Evolutionary conservation across 2,888 invertebrate species (phyloP).

Genomic region (Fissipunctia ypsillon): DNA sequence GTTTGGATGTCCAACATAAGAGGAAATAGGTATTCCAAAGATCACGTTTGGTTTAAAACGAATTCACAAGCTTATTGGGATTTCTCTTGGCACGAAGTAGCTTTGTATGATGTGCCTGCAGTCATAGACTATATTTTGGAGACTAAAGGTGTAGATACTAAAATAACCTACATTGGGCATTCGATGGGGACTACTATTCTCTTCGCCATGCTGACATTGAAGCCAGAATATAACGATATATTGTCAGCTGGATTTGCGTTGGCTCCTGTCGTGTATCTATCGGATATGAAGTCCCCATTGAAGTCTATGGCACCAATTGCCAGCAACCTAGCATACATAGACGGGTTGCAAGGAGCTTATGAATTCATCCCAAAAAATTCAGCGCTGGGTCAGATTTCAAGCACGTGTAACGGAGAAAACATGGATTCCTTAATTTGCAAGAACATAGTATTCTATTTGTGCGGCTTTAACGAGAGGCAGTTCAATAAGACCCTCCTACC

Average conservation of each 20-base stretch:
- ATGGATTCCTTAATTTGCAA: conserved; percentile 92
- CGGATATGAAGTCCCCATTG: conserved; percentile 92
- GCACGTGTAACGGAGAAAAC: conserved; percentile 89
- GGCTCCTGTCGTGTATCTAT: conserved; percentile 93
- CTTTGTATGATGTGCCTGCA: conserved; percentile 95
- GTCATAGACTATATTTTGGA: conserved; percentile 92
- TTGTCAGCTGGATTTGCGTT: conserved; percentile 92
- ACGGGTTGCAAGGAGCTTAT: conserved; percentile 92
- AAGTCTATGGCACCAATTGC: conserved; percentile 92
- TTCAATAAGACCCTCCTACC: conserved; percentile 93
- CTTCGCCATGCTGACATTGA: conserved; percentile 92
- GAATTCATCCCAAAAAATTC: conserved; percentile 93
- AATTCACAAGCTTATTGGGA: conserved; percentile 93
- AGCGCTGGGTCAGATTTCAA: conserved; percentile 89
- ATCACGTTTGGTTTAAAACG: conserved; percentile 90
- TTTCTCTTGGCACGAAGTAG: conserved; percentile 97
- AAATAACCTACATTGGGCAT: conserved; percentile 95
- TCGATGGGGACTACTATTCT: conserved; percentile 97
- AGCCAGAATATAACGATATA: conserved; percentile 92
- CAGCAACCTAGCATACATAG: conserved; percentile 90
- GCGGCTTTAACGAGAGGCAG: conserved; percentile 93
- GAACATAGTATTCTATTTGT: conserved; percentile 93
- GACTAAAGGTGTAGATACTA: conserved; percentile 76
- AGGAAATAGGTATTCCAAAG: conserved; percentile 94
- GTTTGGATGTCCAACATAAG: conserved; percentile 96